Evolutionary conservation across 2,888 invertebrate species (phyloP).

Genomic region (Drosophila emarginata): DNA sequence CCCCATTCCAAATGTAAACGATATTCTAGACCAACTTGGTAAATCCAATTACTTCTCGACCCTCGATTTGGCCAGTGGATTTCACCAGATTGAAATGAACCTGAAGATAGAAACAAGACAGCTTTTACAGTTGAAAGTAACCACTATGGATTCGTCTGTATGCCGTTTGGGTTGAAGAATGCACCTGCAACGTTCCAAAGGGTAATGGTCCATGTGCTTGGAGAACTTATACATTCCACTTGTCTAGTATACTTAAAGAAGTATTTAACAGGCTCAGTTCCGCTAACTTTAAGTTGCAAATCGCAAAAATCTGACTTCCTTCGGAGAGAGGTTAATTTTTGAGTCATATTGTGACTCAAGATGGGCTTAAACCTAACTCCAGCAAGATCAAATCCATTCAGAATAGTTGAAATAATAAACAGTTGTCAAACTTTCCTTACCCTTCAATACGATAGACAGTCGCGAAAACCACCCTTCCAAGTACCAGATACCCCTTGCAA

Average conservation of each 20-base stretch:
- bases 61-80: conserved; percentile 19
- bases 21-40: conserved; percentile 5
- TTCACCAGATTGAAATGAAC: conserved; percentile 20
- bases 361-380: conserved; percentile 7
- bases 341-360: conserved; percentile 13
- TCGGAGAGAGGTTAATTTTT: conserved; percentile 14
- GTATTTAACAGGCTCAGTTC: conserved; percentile 1
- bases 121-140: conserved; percentile 14
- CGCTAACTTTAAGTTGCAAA: conserved; percentile 18
- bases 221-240: background rate
- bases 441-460: too few relatives aligned
- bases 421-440: too few relatives aligned
- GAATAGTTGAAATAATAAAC: too few relatives aligned
- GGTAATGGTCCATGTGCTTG: conserved; percentile 8
- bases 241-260: background rate
- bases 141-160: conserved; percentile 12
- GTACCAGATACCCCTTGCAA: too few relatives aligned
- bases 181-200: conserved; percentile 17
- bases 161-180: conserved; percentile 16
- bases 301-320: conserved; percentile 3
- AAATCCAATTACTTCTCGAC: conserved; percentile 18
- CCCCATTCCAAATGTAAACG: conserved; percentile 23
- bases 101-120: background rate
- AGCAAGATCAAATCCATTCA: conserved; percentile 6
- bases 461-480: too few relatives aligned